These are phyloP conservation scores for Conus betulinus DNA, from an alignment of 1,140 invertebrate genomes.

Conservation along the genomic window DNA sequence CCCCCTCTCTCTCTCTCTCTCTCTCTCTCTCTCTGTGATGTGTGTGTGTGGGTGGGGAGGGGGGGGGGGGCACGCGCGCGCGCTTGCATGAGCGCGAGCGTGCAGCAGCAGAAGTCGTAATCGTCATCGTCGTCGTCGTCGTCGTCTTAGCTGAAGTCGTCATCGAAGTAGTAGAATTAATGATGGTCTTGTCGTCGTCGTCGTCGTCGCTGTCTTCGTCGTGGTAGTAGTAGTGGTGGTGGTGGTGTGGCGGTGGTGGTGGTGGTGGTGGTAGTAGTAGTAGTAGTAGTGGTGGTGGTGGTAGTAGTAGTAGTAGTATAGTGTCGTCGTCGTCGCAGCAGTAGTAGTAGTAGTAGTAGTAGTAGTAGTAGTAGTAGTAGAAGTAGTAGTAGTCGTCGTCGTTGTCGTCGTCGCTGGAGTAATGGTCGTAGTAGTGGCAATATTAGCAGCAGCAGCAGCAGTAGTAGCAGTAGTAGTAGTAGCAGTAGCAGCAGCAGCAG, in stretches of 20 bases:
- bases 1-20: no score
- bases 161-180: no score
- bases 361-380: slow-evolving; percentile 2
- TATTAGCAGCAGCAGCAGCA: background rate
- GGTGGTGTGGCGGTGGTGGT: background rate
- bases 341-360: background rate
- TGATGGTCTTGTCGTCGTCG: no score
- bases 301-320: slow-evolving; percentile 1
- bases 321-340: background rate
- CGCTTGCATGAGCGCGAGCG: no score
- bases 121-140: no score
- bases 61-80: no score
- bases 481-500: slow-evolving; percentile 7
- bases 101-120: no score
- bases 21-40: no score
- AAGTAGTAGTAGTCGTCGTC: background rate
- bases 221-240: background rate
- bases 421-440: background rate
- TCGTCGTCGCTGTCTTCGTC: no score
- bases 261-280: background rate
- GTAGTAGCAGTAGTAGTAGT: slow-evolving; percentile 4
- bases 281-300: background rate
- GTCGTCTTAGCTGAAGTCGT: no score
- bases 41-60: no score
- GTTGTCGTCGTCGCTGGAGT: background rate